Base-by-base conservation (phyloP, 2,113 vertebrate species). In the Ophiodon elongatus region DNA sequence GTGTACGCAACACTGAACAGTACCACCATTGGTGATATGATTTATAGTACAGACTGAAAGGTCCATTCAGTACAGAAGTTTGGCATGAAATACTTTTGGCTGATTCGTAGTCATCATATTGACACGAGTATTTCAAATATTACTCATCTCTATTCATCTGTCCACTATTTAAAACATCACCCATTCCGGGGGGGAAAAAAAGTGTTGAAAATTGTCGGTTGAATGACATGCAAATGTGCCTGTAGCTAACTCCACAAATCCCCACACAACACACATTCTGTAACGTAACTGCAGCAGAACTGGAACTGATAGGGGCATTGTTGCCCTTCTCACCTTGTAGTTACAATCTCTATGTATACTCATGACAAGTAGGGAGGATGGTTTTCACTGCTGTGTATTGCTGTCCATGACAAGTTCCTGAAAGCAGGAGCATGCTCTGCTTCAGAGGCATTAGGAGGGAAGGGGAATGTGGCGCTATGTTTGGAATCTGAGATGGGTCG, bases 391-490 rank as follows among this genome's bases (percentile, higher is more conserved):
- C 67, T 72, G 73, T 33, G 59, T 8, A 0, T 57, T 69, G 60
- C 59, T 77, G 78, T 84, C 76, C 75, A 66, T 79, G 82, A 88
- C 73, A 75, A 77, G 77, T 89, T 87, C 71, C 73, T 85, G 83
- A 87, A 82, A 76, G 82, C 75, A 70, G 74, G 73, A 70, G 81
- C 84, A 64, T 21, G 37, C 74, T 76, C 85, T 84, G 89, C 69
- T 88, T 80, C 45, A 63, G 67, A 84, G 82, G 86, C 83, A 90
- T 86, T 86, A 83, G 82, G 64, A 76, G 45, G 60, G 75, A 79
- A 69, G 74, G 39, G 83, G 89, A 92, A 94, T 94, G 93, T 94
- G 86, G 71, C 89, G 81, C 92, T 90, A 94, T 94, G 93, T 90
- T 89, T 91, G 93, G 93, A 94, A 94, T 95, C 86, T 81, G 78